phyloP scores from a whole-genome alignment of 2,113 vertebrate genomes.

The Psittacus erithacus region DNA sequence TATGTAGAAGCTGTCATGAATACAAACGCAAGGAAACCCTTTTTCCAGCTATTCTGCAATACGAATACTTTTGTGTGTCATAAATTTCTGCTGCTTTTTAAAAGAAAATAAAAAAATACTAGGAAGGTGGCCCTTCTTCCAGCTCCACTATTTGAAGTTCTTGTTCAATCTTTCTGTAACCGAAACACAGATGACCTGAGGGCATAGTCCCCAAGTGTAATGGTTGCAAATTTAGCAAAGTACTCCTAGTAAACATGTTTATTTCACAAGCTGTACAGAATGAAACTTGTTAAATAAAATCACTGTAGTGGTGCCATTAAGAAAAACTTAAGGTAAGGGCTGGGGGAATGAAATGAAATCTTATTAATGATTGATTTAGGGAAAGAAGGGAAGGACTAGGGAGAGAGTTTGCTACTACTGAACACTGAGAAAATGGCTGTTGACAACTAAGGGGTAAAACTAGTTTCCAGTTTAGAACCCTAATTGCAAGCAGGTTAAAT shows the following conservation, averaged over 20 bases:
- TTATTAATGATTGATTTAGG: neutral
- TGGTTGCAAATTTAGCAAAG: neutral
- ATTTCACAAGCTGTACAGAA: neutral
- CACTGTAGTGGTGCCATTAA: neutral
- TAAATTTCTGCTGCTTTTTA: conserved; percentile 33
- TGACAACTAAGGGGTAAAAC: neutral
- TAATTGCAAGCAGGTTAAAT: neutral
- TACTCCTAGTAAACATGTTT: neutral
- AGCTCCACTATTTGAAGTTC: neutral
- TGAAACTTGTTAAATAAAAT: neutral
- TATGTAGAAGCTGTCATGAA: conserved; percentile 33
- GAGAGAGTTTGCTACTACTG: neutral
- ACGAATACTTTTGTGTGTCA: conserved; percentile 16
- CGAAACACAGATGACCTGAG: neutral
- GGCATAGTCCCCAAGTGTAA: neutral
- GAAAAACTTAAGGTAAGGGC: neutral
- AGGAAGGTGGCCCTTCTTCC: neutral
- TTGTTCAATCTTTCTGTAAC: neutral
- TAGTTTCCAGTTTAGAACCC: neutral
- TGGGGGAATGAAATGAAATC: neutral
- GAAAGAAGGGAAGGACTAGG: neutral
- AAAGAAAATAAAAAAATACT: neutral
- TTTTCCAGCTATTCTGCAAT: conserved; percentile 34
- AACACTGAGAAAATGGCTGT: neutral
- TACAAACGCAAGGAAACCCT: conserved; percentile 36